Evolutionary conservation across 1,140 invertebrate genomes (phyloP), one percentile per base, ranked within the genome.

Genomic region (Lordiphosa clarofinis): DNA sequence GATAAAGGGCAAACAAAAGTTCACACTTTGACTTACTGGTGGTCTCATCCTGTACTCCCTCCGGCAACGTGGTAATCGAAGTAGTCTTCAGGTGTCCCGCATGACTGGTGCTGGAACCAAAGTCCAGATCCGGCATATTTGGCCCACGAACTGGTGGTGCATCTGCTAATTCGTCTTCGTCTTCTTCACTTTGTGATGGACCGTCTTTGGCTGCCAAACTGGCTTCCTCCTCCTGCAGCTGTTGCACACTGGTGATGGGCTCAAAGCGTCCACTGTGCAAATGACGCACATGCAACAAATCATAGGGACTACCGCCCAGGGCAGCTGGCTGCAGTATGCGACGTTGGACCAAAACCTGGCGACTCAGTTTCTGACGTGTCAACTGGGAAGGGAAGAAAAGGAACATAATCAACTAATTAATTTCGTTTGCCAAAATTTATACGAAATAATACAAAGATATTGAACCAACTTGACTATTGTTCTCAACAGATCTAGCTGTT

Each of bases 301-400:
- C 81, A 19, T 81, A 86, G 0, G 79, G 75, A 38, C 73, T 67
- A 9, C 38, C 35, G 4, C 28, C 46, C 1, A 54, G 33, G 10
- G 73, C 66, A 3, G 42, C 35, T 6, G 72, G 58, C 1, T 76
- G 86, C 49, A 88, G 21, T 0, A 88, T 60, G 9, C 79, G 71
- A 13, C 87, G 82, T 55, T 88, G 86, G 40, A 88, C 87, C 5
- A 88, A 53, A 39, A 87, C 69, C 44, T 87, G 87, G 0, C 82
- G 71, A 31, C 74, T 87, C 37, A 87, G 52, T 56, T 81, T 87
- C 13, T 84, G 86, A 0, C 87, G 76, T 8, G 81, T 73, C 3
- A 87, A 56, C 87, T 88, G 44, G 4, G 36, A n/a, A n/a, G n/a
- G n/a, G n/a, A n/a, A 37, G 4, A 4, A 2, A 0, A 36, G 12